Evolutionary conservation across 2,113 vertebrate species (phyloP), one percentile per base, ranked within the genome.

Genomic region (Antechinus stuartii): DNA sequence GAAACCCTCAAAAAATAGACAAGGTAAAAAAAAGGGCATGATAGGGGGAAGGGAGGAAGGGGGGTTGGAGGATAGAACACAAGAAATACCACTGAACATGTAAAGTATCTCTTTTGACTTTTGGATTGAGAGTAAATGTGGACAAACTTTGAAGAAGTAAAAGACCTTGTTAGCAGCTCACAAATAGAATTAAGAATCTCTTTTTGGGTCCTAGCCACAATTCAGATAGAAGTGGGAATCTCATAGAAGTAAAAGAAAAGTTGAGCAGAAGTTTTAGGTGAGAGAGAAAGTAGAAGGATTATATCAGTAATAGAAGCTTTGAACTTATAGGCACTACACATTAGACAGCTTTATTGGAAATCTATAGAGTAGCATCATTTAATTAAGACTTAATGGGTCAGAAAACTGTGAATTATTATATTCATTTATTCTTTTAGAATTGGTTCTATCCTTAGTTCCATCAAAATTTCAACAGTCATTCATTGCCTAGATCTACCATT

Each of bases 1-100:
- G 98, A 94, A 97, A 96, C 76, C 35, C 91, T 96, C 19, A 84
- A 42, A 84, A 76, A 84, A 42, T 19, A 94, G 92, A 91, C 25
- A 42, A 11, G 42, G 56, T 0, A 30, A 94, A 57, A 95, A 46
- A 46, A 93, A 76, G 53, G 27, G 35, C 68, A 84, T 23, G n/a
- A 12, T 7, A 22, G 46, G 93, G 55, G 84, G 27, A 56, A 3
- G 91, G 24, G 14, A 54, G 61, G 4, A 50, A 26, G 42, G 24
- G 24, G 93, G 90, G 95, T 47, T 68, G 22, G 95, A 95, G 35
- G 49, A 92, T n/a, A 94, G 53, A 23, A 2, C 55, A 46, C 1
- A 49, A 24, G 90, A 92, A 94, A 91, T 0, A 5, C 12, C 46
- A 54, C 47, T 55, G 50, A 92, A 53, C 3, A 47, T 30, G 46